phyloP scores from a whole-genome alignment of 2,888 invertebrate genomes.

The Synergus umbraculus region DNA sequence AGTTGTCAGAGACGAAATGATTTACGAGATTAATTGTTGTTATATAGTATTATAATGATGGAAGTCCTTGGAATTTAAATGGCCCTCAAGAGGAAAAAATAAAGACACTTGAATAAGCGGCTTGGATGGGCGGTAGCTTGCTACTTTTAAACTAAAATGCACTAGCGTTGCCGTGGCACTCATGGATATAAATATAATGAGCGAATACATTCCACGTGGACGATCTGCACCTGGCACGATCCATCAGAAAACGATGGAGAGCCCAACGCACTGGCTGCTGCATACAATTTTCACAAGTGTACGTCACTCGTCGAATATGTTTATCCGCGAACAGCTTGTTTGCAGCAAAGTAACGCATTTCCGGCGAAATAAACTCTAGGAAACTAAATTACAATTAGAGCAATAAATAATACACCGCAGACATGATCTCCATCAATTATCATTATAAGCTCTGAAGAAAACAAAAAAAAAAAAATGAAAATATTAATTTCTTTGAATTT shows the following conservation, averaged over 20 bases:
- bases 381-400: constrained; percentile 14
- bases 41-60: neutral
- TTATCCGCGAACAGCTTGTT: neutral
- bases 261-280: constrained; percentile 24
- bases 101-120: constrained; percentile 43
- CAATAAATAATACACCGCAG: neutral
- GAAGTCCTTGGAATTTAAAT: constrained; percentile 10
- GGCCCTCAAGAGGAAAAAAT: neutral
- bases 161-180: constrained; percentile 45
- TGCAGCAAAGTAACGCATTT: neutral
- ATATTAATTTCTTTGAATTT: no score
- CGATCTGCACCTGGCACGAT: constrained; percentile 65
- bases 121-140: constrained; percentile 20
- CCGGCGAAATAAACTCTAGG: neutral
- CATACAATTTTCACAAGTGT: constrained; percentile 13
- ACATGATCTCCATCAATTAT: no score
- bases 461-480: no score
- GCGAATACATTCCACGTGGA: constrained; percentile 62
- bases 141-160: constrained; percentile 40
- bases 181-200: constrained; percentile 66
- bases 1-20: neutral
- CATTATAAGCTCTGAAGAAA: no score
- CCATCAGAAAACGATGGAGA: constrained; percentile 54
- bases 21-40: constrained; percentile 22
- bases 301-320: neutral